These are phyloP conservation scores for Atlantisia rogersi DNA, from an alignment of 2,113 vertebrate genomes.

Conservation along the genomic window DNA sequence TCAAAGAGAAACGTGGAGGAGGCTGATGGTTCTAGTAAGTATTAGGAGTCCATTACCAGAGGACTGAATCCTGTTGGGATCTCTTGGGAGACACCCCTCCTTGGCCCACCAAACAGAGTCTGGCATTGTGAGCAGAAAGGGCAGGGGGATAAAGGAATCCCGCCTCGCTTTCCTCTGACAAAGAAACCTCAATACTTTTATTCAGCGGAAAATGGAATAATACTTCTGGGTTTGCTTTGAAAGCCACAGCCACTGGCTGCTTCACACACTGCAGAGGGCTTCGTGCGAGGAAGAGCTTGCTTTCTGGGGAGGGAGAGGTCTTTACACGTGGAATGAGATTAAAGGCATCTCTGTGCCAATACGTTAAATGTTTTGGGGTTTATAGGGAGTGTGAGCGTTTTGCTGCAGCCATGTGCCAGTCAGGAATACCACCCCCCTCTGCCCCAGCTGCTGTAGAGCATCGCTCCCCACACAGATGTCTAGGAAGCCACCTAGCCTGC, in stretches of 20 bases:
- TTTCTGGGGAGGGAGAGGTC: background rate
- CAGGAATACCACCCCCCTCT: too few species aligned
- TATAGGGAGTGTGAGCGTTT: background rate
- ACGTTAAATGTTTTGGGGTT: background rate
- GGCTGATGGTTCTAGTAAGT: conserved; percentile 23
- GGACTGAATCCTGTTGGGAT: conserved; percentile 43
- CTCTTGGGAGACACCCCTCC: conserved; percentile 23
- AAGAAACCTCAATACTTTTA: conserved; percentile 49
- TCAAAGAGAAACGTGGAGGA: conserved; percentile 82
- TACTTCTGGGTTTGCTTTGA: background rate
- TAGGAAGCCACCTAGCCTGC: background rate
- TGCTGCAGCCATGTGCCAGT: background rate
- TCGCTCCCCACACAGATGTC: background rate
- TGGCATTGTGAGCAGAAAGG: conserved; percentile 25
- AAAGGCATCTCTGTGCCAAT: background rate
- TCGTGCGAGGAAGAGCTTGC: background rate
- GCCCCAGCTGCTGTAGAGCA: rapidly evolving
- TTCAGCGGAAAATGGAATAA: conserved; percentile 1
- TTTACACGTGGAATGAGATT: background rate
- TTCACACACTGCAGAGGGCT: background rate
- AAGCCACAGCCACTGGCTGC: background rate
- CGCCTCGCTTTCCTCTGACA: background rate
- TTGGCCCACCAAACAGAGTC: conserved; percentile 48
- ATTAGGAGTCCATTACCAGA: conserved; percentile 61
- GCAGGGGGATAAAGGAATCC: conserved; percentile 44